A percentile compares a stretch with the other conserved stretches of the same genome.
phyloP scores from a whole-genome alignment of 2,888 invertebrate species.

The Oscheius myriophilus region DNA sequence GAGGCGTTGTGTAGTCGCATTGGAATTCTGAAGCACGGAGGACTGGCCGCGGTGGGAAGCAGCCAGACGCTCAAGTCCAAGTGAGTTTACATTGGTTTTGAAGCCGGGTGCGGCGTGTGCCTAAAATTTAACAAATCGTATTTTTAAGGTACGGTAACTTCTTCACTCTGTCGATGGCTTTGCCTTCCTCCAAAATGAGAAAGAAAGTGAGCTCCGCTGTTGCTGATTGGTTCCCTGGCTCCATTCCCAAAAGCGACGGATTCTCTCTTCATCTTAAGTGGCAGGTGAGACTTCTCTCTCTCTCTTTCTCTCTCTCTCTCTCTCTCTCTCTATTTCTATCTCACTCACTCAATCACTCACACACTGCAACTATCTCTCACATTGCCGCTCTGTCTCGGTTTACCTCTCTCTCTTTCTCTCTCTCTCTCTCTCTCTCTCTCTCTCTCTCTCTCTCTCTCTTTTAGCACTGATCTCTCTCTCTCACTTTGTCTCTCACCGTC shows the following conservation, averaged over 20 bases:
- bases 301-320: neutral
- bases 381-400: too few species aligned
- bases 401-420: too few species aligned
- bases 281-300: constrained; percentile 28
- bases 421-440: too few species aligned
- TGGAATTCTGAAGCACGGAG: constrained; percentile 65
- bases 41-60: constrained; percentile 63
- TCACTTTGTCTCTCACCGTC: too few species aligned
- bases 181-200: constrained; percentile 9
- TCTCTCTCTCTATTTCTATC: too few species aligned
- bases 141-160: constrained; percentile 51
- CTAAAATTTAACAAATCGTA: neutral
- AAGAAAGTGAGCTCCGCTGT: constrained; percentile 23
- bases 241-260: constrained; percentile 35
- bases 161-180: constrained; percentile 47
- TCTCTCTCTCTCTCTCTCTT: too few species aligned
- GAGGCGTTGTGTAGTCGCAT: constrained; percentile 66
- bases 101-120: too few species aligned
- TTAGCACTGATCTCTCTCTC: too few species aligned
- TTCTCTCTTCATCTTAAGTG: constrained; percentile 42
- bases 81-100: constrained; percentile 37
- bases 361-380: too few species aligned
- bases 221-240: constrained; percentile 23
- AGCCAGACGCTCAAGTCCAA: constrained; percentile 64
- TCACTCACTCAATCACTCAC: neutral